Base-by-base conservation (phyloP, 2,888 invertebrate species). In the Caradrina clavipalpis region DNA sequence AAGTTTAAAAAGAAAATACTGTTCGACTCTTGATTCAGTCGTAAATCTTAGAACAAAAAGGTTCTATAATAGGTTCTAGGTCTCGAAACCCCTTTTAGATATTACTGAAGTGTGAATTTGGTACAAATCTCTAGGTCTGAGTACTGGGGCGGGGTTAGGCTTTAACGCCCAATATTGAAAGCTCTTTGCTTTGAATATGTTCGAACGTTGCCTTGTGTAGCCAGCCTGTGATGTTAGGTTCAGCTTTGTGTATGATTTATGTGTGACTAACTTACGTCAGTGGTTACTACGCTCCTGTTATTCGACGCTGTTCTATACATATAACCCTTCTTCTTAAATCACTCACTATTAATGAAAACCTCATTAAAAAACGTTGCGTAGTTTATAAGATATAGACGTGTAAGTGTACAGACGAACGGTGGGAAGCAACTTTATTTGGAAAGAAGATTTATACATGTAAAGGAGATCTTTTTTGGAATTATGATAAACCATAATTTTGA, bases 81-180 rank as follows among this genome's bases (percentile, higher is more conserved):
- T 55, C 50, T 51, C 67, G 53, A 76, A 67, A 22, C 26, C 59
- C 51, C 10, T 64, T 83, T 62, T 49, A 68, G 56, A 54, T 54
- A 54, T 71, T 69, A 73, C 69, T 73, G 50, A 31, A 68, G 62
- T 50, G 51, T 55, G 58, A 65, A 67, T 45, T 51, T 65, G 31
- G 64, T 64, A 68, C 68, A 78, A 80, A 76, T 75, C 63, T 73
- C 15, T 65, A 50, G 22, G 56, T 67, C 26, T 35, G 55, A 67
- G 58, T 65, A 51, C 70, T 69, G 50, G 26, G 55, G 56, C 31
- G 59, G 26, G 50, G 59, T 61, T 66, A 35, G 21, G 8, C 71
- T 76, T 66, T 45, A 51, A 65, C 60, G 55, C 60, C 42, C n/a
- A 51, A 64, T 67, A 55, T 62, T 53, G 22, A 50, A 51, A n/a